Evolutionary conservation across 2,113 vertebrate genomes (phyloP).

Genomic region (Synchiropus splendidus): DNA sequence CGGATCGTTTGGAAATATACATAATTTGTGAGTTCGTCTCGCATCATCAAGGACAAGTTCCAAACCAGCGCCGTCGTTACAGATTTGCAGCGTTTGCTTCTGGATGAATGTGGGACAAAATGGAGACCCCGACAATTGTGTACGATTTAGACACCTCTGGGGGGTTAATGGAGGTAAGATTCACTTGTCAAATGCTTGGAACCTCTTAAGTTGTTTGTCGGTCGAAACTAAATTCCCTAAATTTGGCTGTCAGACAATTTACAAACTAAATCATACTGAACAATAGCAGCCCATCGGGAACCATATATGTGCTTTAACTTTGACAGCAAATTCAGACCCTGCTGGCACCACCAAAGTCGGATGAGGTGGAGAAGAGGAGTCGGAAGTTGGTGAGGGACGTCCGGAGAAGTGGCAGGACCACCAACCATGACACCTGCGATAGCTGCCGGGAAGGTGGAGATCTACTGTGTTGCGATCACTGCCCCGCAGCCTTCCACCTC

Average conservation of each 20-base stretch:
- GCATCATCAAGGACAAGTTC: background rate
- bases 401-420: conserved; percentile 85
- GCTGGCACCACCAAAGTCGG: conserved; percentile 87
- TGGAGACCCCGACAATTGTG: conserved; percentile 96
- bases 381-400: conserved; percentile 83
- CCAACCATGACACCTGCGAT: conserved; percentile 95
- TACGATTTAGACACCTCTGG: conserved; percentile 95
- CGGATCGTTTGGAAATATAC: background rate
- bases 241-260: no score
- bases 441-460: conserved; percentile 94
- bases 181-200: background rate
- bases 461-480: conserved; percentile 90
- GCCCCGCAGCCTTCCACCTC: conserved; percentile 90
- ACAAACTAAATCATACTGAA: no score
- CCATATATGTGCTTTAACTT: no score
- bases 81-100: conserved; percentile 28
- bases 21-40: conserved; percentile 1
- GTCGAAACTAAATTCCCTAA: no score
- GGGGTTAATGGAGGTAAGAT: conserved; percentile 92
- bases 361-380: conserved; percentile 82
- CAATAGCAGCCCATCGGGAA: no score
- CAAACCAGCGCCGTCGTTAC: background rate
- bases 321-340: conserved; percentile 91
- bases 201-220: no score
- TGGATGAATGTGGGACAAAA: conserved; percentile 96